Percentiles rank a stretch among this genome's conserved stretches.
These are phyloP conservation scores for Acropora yongei DNA, from an alignment of 64 coral and sea anemone species.

Conservation along the genomic window DNA sequence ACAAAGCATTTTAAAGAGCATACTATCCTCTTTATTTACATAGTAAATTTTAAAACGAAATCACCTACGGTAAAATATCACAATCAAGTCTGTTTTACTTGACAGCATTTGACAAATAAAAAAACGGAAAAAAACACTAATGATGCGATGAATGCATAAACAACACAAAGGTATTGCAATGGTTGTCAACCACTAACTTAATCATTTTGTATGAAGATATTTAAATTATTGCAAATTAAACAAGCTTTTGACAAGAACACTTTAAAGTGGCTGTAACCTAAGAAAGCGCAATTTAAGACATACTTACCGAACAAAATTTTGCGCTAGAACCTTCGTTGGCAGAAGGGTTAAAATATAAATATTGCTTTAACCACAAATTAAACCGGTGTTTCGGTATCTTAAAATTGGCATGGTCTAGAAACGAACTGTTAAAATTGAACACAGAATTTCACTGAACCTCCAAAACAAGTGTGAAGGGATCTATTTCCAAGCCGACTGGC, in stretches of 20 bases:
- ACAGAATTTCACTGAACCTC: neutral
- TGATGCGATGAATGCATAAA: no score
- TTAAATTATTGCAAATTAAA: neutral
- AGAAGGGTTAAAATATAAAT: neutral
- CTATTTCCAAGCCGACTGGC: neutral
- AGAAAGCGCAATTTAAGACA: neutral
- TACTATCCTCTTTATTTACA: no score
- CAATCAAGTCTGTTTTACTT: no score
- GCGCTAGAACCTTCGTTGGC: neutral
- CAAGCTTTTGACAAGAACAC: neutral
- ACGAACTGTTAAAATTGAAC: neutral
- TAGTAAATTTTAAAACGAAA: no score
- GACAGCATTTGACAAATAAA: no score
- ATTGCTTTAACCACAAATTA: constrained; percentile 23
- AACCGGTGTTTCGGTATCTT: constrained; percentile 20
- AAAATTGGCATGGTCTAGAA: neutral
- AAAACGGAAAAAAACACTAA: no score
- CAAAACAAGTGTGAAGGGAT: neutral
- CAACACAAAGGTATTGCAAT: neutral
- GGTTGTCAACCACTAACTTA: neutral
- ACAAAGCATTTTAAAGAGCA: no score
- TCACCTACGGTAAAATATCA: no score
- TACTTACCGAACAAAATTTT: neutral
- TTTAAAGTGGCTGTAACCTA: neutral
- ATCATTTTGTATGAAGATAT: neutral